Percentiles rank a stretch among this genome's conserved stretches.
These are phyloP conservation scores for Gortyna flavago DNA, from an alignment of 2,888 invertebrate genomes.

Conservation along the genomic window DNA sequence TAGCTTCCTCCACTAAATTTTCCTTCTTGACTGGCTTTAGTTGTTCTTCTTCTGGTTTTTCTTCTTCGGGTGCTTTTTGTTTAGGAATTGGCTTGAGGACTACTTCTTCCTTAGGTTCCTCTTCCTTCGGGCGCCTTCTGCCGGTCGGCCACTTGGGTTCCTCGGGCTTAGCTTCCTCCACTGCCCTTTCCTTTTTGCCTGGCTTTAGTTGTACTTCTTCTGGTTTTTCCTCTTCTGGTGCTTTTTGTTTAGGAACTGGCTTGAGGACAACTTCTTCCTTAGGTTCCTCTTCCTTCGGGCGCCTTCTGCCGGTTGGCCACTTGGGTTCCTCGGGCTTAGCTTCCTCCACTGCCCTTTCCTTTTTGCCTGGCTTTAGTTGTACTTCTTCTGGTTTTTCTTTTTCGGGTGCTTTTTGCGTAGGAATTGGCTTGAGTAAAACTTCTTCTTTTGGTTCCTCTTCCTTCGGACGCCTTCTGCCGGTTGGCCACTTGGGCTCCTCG, in stretches of 20 bases:
- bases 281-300: neutral
- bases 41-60: neutral
- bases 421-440: constrained; percentile 74
- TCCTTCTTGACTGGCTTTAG: no score
- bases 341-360: constrained; percentile 25
- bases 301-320: neutral
- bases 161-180: neutral
- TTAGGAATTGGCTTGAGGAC: no score
- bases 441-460: constrained; percentile 50
- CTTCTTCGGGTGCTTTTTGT: neutral
- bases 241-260: neutral
- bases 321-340: constrained; percentile 6
- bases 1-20: no score
- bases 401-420: constrained; percentile 66
- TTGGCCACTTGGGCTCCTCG: constrained; percentile 15
- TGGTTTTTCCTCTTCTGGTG: neutral
- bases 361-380: constrained; percentile 12
- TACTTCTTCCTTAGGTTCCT: neutral
- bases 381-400: constrained; percentile 70
- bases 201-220: constrained; percentile 3
- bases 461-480: constrained; percentile 12
- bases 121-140: neutral
- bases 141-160: neutral
- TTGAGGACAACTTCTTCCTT: constrained; percentile 9
- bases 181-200: neutral